phyloP scores from a whole-genome alignment of 2,888 invertebrate species.

The Tenthredo mesomela region DNA sequence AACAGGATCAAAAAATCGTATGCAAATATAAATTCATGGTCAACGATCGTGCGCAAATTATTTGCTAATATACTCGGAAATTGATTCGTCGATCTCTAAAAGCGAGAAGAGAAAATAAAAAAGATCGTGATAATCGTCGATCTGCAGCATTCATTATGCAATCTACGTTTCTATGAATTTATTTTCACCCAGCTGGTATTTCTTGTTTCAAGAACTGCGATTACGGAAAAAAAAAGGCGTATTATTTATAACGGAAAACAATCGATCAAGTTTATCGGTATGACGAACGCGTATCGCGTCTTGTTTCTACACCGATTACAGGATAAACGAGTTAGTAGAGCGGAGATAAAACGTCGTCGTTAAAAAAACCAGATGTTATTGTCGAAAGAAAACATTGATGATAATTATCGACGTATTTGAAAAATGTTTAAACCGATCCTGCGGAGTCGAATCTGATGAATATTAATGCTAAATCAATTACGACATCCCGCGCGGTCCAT shows the following conservation, averaged over 20 bases:
- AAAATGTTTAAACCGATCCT: conserved; percentile 42
- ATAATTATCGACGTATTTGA: conserved; percentile 64
- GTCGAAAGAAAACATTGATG: conserved; percentile 61
- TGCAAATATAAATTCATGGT: neutral
- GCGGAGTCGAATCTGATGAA: conserved; percentile 58
- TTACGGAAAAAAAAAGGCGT: neutral
- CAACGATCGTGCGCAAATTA: neutral
- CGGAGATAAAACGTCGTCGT: neutral
- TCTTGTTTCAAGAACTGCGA: neutral
- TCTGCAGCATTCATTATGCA: neutral
- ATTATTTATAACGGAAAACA: neutral
- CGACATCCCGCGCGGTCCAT: conserved; percentile 36
- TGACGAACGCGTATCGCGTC: neutral
- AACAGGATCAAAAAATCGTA: neutral
- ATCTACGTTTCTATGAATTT: neutral
- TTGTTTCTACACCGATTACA: neutral
- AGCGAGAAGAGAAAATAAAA: neutral
- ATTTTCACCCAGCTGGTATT: neutral
- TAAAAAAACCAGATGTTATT: neutral
- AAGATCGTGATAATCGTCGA: neutral
- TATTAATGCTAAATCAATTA: conserved; percentile 72
- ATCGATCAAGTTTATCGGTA: neutral
- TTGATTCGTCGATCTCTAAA: neutral
- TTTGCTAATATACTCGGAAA: neutral
- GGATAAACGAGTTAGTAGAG: neutral